phyloP scores from a whole-genome alignment of 2,888 invertebrate genomes.

The Agrochola lota region DNA sequence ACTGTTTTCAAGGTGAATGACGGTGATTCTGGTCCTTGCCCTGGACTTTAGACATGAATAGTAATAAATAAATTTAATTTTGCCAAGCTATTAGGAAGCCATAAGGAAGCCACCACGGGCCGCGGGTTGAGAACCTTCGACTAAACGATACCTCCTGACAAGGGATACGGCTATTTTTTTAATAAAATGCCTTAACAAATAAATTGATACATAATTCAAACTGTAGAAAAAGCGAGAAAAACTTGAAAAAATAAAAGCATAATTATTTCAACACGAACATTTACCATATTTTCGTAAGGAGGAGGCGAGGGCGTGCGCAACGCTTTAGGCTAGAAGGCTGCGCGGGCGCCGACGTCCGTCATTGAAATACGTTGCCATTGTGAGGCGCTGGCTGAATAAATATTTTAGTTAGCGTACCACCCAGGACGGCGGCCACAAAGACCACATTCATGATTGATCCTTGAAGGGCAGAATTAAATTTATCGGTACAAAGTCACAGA shows the following conservation, averaged over 20 bases:
- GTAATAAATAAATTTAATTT: too few relatives aligned
- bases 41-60: too few relatives aligned
- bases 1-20: too few relatives aligned
- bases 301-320: constrained; percentile 62
- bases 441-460: constrained; percentile 84
- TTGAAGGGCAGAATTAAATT: constrained; percentile 83
- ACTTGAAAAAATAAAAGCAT: constrained; percentile 12
- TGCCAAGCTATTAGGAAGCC: too few relatives aligned
- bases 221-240: background rate
- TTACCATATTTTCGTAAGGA: constrained; percentile 67
- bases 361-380: constrained; percentile 89
- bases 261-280: constrained; percentile 59
- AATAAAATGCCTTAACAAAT: background rate
- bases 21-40: too few relatives aligned
- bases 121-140: too few relatives aligned
- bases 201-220: constrained; percentile 41
- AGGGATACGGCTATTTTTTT: background rate
- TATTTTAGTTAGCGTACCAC: constrained; percentile 88
- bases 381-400: constrained; percentile 85
- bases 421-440: constrained; percentile 85
- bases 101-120: too few relatives aligned
- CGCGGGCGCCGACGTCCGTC: constrained; percentile 75
- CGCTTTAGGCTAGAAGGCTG: constrained; percentile 75
- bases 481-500: constrained; percentile 68
- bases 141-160: background rate